Base-by-base conservation (phyloP, 92 coral and sea anemone species). In the Parazoanthus darwini region DNA sequence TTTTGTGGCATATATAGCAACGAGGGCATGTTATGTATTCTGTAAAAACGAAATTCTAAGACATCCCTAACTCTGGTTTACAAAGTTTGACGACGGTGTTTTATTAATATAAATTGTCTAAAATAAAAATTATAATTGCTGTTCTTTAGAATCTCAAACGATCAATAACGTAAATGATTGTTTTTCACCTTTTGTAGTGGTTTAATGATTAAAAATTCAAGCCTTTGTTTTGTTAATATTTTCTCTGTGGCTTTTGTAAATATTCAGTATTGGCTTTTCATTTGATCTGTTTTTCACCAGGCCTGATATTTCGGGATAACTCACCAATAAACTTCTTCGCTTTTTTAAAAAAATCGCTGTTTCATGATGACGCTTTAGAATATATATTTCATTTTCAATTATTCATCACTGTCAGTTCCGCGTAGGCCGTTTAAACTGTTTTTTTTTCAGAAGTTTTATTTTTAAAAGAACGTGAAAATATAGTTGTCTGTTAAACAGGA, bases 51-150 rank as follows among this genome's bases (percentile, higher is more conserved):
- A 35, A 36, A 74, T 54, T 13, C 59, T 54, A 54, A 54, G 20
- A 54, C 16, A 76, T 74, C 79, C 79, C 26, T 37, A 63, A 63
- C 22, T 20, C 9, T 38, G 79, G 48, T 15, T 74, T 74, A 76
- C 11, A 18, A 4, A 37, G 14, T 16, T 38, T 72, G 43, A 54
- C 11, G 4, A 54, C 11, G 4, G 43, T 76, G 15, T 76, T 76
- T 76, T 76, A 76, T 76, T 76, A 67, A 88, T 75, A 67, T 7
- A 7, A 54, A 82, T 26, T 42, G 83, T 89, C 58, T 88, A 42
- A 67, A 38, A 88, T 83, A 85, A 91, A 84, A 82, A 88, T 20
- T 42, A 38, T 86, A 85, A 78, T 82, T 91, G 81, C 80, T 46
- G 80, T 48, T 11, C 58, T 9, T 51, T 68, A n/a, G 75, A 37